Evolutionary conservation across 1,140 invertebrate species (phyloP).

Genomic region (Aphelenchoides besseyi): DNA sequence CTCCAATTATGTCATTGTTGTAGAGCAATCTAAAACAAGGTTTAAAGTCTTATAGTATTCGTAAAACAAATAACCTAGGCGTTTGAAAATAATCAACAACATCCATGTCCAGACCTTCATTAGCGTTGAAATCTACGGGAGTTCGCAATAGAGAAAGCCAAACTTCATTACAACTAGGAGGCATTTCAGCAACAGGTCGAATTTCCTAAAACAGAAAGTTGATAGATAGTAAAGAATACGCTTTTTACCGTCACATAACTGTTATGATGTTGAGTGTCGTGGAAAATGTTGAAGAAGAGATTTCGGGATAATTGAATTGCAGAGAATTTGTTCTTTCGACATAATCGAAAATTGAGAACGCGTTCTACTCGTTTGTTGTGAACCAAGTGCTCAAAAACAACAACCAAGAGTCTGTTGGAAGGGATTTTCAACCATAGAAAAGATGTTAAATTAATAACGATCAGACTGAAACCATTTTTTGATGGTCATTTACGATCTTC

Average conservation of each 20-base stretch:
- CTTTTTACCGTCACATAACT: too few relatives aligned
- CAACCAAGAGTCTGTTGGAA: not conserved
- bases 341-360: not conserved
- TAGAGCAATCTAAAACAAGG: slow-evolving; percentile 21
- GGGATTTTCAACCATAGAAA: too few relatives aligned
- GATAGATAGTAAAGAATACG: too few relatives aligned
- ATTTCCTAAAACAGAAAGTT: not conserved
- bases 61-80: not conserved
- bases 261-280: not conserved
- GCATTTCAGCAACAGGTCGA: not conserved
- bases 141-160: not conserved
- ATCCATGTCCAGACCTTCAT: not conserved
- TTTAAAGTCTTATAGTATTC: too few relatives aligned
- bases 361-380: not conserved
- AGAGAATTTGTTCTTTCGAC: not conserved
- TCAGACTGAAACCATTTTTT: too few relatives aligned
- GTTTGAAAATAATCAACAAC: not conserved
- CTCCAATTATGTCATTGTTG: slow-evolving; percentile 14
- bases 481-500: not conserved
- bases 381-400: not conserved
- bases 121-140: not conserved
- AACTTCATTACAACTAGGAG: not conserved
- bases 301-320: not conserved
- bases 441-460: too few relatives aligned
- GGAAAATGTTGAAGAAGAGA: not conserved